phyloP scores from a whole-genome alignment of 2,797 vertebrate genomes.

The Macroramphosus scolopax region DNA sequence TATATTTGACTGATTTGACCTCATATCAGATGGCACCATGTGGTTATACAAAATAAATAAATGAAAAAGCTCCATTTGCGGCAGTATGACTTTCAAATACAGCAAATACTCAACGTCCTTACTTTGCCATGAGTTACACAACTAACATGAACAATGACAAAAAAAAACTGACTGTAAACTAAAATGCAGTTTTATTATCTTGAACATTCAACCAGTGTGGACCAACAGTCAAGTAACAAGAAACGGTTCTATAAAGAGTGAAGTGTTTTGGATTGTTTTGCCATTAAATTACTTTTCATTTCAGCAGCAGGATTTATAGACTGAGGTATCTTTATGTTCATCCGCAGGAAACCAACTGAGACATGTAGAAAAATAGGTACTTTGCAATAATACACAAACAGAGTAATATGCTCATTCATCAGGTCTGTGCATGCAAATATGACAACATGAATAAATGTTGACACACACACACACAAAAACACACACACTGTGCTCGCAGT shows the following conservation, averaged over 20 bases:
- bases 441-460: conserved; percentile 22
- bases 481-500: conserved; percentile 31
- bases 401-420: conserved; percentile 40
- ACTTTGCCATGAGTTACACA: too few relatives aligned
- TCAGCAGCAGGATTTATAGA: conserved; percentile 83
- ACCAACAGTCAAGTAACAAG: conserved; percentile 8
- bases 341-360: conserved; percentile 33
- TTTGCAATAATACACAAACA: conserved; percentile 34
- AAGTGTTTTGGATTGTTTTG: conserved; percentile 59
- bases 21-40: too few relatives aligned
- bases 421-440: conserved; percentile 39
- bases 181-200: not conserved
- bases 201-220: not conserved
- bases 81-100: too few relatives aligned
- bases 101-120: too few relatives aligned
- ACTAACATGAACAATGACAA: too few relatives aligned
- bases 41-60: too few relatives aligned
- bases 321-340: conserved; percentile 83
- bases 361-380: conserved; percentile 50
- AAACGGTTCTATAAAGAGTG: conserved; percentile 14
- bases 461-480: conserved; percentile 19
- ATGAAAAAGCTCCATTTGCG: too few relatives aligned
- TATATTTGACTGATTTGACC: too few relatives aligned
- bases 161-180: not conserved
- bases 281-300: conserved; percentile 63